Base-by-base conservation (phyloP, 2,113 vertebrate genomes). In the Chlamydotis undulata region DNA sequence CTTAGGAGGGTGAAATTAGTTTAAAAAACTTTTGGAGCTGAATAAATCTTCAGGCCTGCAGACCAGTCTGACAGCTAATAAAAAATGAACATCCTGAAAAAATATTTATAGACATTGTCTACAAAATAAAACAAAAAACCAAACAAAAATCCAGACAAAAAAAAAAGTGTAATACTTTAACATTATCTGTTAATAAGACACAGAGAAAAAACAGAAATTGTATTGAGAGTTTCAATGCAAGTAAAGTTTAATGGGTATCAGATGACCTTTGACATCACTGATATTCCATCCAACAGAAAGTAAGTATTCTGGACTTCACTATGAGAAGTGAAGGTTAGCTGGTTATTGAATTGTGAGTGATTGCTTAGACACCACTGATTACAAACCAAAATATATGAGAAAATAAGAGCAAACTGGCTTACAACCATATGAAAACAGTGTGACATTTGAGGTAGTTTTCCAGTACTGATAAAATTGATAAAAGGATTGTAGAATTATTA, bases 261-360 rank as follows among this genome's bases (percentile, higher is more conserved):
- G 21, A 45, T 5, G 13, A 79, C 5, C 37, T 63, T 43, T 57
- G 61, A 43, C 11, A 49, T 23, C 10, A 47, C 6, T 43, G 16
- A 60, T 39, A 57, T 0, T 65, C 37, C 14, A 90, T 50, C 11
- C 10, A 63, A 63, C 6, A 59, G 23, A 19, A 68, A 89, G 33
- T 19, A 43, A 52, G 22, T 41, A 71, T 52, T 82, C 47, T 10
- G 26, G 43, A 85, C 25, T 71, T 74, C 16, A 70, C 13, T 65
- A 43, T 1, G 2, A 84, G n/a, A 76, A 26, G 33, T 31, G 19
- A 89, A 73, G 19, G 6, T 65, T 52, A 78, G 19, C 12, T 0
- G 0, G 17, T 43, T 79, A 69, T 12, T 56, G 29, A 92, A 64
- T 28, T 68, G 19, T n/a, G 21, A 82, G 31, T 0, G 0, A 71